phyloP scores from a whole-genome alignment of 1,140 invertebrate genomes.

The Bombus cullumanus region DNA sequence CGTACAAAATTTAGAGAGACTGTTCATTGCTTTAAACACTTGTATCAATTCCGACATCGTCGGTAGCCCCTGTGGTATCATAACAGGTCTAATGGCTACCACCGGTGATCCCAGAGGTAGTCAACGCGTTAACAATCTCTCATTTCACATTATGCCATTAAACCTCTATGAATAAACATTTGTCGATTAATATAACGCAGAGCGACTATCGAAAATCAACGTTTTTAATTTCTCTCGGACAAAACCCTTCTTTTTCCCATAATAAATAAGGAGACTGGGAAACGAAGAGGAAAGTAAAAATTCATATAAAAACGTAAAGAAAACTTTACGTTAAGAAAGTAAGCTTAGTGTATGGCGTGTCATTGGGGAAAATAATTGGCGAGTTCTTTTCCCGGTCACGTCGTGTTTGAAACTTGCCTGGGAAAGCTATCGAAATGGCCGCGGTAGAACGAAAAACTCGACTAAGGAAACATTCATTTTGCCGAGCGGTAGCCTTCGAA shows the following conservation, averaged over 20 bases:
- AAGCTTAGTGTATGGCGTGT: not conserved
- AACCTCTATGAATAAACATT: not conserved
- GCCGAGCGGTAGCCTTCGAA: conserved; percentile 31
- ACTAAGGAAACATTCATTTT: conserved; percentile 46
- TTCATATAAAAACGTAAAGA: not conserved
- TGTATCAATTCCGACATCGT: not conserved
- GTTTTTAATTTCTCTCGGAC: not conserved
- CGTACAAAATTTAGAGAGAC: not conserved
- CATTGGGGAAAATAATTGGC: not conserved
- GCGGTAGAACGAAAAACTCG: not conserved
- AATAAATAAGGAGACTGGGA: not conserved
- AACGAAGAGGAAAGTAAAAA: not conserved
- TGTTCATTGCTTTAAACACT: not conserved
- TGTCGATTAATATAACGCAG: not conserved
- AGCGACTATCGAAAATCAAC: not conserved
- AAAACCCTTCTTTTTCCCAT: not conserved
- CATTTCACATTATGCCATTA: not conserved
- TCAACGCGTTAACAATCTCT: not conserved
- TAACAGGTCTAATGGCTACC: not conserved
- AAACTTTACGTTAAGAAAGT: not conserved
- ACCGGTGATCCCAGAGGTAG: not conserved
- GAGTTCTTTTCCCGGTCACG: not conserved
- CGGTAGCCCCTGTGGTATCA: not conserved
- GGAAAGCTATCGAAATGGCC: not conserved
- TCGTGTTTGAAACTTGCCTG: not conserved